Base-by-base conservation (phyloP, 2,888 invertebrate species). In the Drosophila quasianomalipes region DNA sequence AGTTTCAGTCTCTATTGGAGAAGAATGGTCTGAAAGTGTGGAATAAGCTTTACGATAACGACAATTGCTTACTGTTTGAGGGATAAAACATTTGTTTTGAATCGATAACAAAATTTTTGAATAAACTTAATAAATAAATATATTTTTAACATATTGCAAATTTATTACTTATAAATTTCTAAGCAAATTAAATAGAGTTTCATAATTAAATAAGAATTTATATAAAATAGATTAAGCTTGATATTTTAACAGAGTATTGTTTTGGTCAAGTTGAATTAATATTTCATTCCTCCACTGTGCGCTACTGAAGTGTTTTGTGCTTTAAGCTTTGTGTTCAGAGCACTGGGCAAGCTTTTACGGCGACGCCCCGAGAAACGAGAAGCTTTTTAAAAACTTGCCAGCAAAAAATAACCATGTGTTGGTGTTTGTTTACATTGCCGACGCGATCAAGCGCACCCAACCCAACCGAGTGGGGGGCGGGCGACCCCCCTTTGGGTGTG, bases 41-140 rank as follows among this genome's bases (percentile, higher is more conserved):
- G 92, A 89, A 93, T 73, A 69, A 76, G 19, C 63, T 93, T 4
- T 93, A 92, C 66, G 71, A 81, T 5, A 74, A 81, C 10, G 68
- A 82, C 28, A 66, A 83, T 9, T 53, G 67, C 22, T 66, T 61
- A 12, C 81, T 82, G 0, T 83, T 65, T 39, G 74, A 53, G 16
- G 44, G 31, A 5, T 68, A 9, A 51, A 55, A 52, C 7, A 2
- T 4, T 12, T 12, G 1, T 0, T 16, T 22, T 19, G 14, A 26
- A 51, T 3, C 4, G 1, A 7, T 9, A 19, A 28, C n/a, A 35
- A 63, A 22, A 35, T 16, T 35, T 4, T n/a, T 22, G 1, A 49
- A 31, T 51, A 31, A 4, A 30, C 3, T 14, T 0, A 12, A 53
- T 10, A 14, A 53, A 53, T 3, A 53, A n/a, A 7, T 22, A 33